Conservation (phyloP, 1,140 invertebrate species). For the Cydia fagiglandana region DNA sequence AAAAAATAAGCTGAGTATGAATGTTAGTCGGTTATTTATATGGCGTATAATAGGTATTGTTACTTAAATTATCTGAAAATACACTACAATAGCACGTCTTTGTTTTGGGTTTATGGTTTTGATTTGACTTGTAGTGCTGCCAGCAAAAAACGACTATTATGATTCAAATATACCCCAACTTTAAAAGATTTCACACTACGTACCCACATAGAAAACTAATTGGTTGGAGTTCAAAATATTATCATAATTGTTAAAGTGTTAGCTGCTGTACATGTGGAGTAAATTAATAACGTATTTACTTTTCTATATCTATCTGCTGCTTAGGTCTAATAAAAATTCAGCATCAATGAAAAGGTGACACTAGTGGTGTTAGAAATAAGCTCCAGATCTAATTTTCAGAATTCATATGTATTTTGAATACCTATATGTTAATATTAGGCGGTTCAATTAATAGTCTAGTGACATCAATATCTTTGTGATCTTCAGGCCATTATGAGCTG, state of each 20-base stretch:
- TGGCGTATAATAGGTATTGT: neutral
- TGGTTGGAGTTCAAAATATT: neutral
- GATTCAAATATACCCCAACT: conserved; percentile 5
- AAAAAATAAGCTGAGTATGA: neutral
- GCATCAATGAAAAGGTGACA: neutral
- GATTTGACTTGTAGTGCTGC: conserved; percentile 7
- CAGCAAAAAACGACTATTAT: conserved; percentile 10
- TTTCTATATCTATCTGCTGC: neutral
- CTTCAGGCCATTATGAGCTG: too few relatives aligned
- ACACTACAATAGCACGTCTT: conserved; percentile 6
- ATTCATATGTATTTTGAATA: too few relatives aligned
- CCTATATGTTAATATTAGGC: too few relatives aligned
- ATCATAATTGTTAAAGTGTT: neutral
- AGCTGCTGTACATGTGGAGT: neutral
- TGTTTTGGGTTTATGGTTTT: conserved; percentile 14
- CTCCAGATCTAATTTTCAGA: too few relatives aligned
- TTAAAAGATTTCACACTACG: neutral
- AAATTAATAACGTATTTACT: neutral
- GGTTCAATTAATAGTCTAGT: too few relatives aligned
- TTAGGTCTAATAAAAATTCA: neutral
- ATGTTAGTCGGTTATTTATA: neutral
- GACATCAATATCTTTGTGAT: too few relatives aligned
- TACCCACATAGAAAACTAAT: neutral
- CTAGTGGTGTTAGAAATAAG: neutral
- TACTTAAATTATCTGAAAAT: neutral